phyloP scores from a whole-genome alignment of 1,140 invertebrate species.

The Drosophila sp. region DNA sequence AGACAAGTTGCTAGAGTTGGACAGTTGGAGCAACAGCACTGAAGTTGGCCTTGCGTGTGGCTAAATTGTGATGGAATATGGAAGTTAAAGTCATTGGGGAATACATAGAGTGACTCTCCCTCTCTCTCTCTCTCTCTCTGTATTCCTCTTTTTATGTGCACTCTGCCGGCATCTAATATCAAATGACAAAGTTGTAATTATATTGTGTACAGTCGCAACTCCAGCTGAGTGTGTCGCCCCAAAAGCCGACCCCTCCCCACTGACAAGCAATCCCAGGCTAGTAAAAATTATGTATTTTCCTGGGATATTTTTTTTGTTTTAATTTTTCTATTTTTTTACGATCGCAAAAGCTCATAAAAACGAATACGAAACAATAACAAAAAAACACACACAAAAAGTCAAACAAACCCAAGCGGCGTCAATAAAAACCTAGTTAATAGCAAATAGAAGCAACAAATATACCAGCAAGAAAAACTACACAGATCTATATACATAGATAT shows the following conservation, averaged over 20 bases:
- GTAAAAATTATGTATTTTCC: conserved; percentile 69
- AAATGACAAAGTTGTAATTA: conserved; percentile 79
- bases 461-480: not conserved
- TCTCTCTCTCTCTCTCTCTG: not conserved
- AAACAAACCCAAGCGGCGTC: conserved; percentile 42
- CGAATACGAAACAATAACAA: conserved; percentile 13
- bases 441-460: conserved; percentile 67
- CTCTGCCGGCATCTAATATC: conserved; percentile 70
- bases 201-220: conserved; percentile 54
- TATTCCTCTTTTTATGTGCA: conserved; percentile 47
- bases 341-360: conserved; percentile 66
- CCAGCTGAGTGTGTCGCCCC: conserved; percentile 22
- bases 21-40: conserved; percentile 46
- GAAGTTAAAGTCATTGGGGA: conserved; percentile 8
- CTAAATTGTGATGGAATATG: conserved; percentile 32
- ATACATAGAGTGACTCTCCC: conserved; percentile 3
- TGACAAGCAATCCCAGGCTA: conserved; percentile 27
- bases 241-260: not conserved
- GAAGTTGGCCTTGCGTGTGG: conserved; percentile 50
- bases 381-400: conserved; percentile 24
- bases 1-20: conserved; percentile 29
- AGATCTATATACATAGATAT: not conserved
- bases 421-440: conserved; percentile 77
- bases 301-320: conserved; percentile 45
- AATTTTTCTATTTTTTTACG: conserved; percentile 45